Percentiles rank a stretch among this genome's conserved stretches.
These are phyloP conservation scores for Polyploca ridens DNA, from an alignment of 2,888 invertebrate genomes.

Conservation along the genomic window DNA sequence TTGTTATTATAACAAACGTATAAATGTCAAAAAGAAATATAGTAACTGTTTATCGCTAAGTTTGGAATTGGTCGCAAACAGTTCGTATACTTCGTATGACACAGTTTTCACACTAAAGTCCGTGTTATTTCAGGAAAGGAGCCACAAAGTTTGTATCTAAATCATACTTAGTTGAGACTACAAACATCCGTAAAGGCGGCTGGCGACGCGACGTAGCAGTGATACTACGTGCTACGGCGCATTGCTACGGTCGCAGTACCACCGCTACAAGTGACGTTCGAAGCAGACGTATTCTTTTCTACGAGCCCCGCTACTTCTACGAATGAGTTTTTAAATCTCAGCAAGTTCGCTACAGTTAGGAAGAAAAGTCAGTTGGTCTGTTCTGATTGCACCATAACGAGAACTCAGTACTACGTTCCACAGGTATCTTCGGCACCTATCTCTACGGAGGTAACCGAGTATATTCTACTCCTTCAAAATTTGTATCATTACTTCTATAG, in stretches of 20 bases:
- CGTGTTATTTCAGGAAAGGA: constrained; percentile 55
- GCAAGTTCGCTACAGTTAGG: no score
- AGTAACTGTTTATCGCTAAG: constrained; percentile 1
- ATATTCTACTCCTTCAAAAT: no score
- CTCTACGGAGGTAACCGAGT: no score
- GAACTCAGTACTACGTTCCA: no score
- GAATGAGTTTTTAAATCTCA: neutral
- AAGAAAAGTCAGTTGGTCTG: no score
- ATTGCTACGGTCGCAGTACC: constrained; percentile 11
- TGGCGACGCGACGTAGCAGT: constrained; percentile 11
- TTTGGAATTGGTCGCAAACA: constrained; percentile 24
- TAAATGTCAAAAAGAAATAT: constrained; percentile 8
- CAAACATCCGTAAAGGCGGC: constrained; percentile 42
- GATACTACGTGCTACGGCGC: constrained; percentile 12
- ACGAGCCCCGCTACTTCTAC: neutral
- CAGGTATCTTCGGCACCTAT: no score
- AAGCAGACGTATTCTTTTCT: neutral
- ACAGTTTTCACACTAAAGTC: constrained; percentile 55
- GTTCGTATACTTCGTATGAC: constrained; percentile 32
- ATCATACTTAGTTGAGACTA: constrained; percentile 62
- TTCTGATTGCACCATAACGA: no score
- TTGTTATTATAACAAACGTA: constrained; percentile 2
- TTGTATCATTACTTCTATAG: no score
- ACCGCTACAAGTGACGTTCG: constrained; percentile 28
- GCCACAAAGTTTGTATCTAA: constrained; percentile 62